These are phyloP conservation scores for Microtus ochrogaster DNA, from an alignment of 2,113 vertebrate genomes.

Conservation along the genomic window DNA sequence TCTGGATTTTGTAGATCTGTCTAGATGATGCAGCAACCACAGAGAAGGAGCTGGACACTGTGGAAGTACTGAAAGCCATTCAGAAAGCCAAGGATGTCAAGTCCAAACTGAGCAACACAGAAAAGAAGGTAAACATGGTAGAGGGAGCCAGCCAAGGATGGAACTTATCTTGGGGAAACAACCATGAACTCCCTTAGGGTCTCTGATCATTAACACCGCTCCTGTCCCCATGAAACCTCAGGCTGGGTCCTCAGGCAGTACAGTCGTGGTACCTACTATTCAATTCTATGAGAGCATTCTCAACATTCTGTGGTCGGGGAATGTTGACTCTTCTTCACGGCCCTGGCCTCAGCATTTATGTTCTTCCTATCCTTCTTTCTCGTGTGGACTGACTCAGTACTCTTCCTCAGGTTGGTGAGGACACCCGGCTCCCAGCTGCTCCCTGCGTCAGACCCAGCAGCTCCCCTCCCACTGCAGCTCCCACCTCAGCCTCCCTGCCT, in stretches of 20 bases:
- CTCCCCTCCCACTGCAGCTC: constrained; percentile 86
- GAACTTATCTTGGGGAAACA: background rate
- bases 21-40: constrained; percentile 92
- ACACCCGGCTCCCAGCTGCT: constrained; percentile 89
- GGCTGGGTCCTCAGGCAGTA: background rate
- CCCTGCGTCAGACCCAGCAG: constrained; percentile 88
- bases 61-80: constrained; percentile 98
- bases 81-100: constrained; percentile 98
- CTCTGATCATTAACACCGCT: background rate
- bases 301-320: background rate
- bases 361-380: background rate
- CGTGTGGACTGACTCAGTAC: constrained; percentile 73
- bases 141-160: too few relatives aligned
- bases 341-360: background rate
- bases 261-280: background rate
- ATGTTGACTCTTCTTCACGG: background rate
- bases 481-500: constrained; percentile 90
- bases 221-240: too few relatives aligned
- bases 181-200: rapidly evolving
- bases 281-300: background rate
- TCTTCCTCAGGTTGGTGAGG: constrained; percentile 95
- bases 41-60: constrained; percentile 97
- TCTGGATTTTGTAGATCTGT: constrained; percentile 89
- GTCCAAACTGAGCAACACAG: constrained; percentile 90
- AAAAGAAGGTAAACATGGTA: constrained; percentile 91